Conservation (phyloP, 2,113 vertebrate species). For the Bujurquina vittata region DNA sequence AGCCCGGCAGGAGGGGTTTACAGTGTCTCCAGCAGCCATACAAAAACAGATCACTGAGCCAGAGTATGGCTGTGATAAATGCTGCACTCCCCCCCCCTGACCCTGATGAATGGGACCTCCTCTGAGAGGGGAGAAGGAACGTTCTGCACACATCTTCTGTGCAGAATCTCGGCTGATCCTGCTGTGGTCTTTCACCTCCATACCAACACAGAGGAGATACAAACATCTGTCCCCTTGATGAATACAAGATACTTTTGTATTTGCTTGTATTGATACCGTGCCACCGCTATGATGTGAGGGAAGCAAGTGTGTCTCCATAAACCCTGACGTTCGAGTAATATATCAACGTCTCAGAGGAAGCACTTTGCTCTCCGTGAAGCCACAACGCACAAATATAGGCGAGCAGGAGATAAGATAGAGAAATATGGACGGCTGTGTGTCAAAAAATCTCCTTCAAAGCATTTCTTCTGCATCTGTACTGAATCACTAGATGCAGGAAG, state of each 20-base stretch:
- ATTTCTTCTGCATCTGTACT: not conserved
- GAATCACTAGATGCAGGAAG: conserved; percentile 6
- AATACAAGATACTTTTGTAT: conserved; percentile 8
- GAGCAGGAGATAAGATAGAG: not conserved
- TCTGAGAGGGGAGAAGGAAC: conserved; percentile 30
- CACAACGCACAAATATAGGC: not conserved
- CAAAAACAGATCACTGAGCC: conserved; percentile 19
- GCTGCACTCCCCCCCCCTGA: not conserved
- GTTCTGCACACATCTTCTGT: conserved; percentile 13
- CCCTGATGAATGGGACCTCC: conserved; percentile 51
- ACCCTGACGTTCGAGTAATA: not conserved
- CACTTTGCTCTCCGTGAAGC: not conserved
- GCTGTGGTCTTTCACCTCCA: conserved; percentile 2
- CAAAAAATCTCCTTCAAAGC: not conserved
- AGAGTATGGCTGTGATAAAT: conserved; percentile 46
- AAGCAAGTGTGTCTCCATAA: conserved; percentile 14
- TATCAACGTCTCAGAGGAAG: not conserved
- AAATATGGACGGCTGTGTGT: not conserved
- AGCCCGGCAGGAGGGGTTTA: conserved; percentile 8
- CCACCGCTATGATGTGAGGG: conserved; percentile 3
- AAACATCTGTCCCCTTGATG: conserved; percentile 10
- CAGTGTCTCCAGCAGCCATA: conserved; percentile 16
- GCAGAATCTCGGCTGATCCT: not conserved
- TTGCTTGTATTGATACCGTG: conserved; percentile 9
- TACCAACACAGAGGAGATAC: not conserved